phyloP scores from a whole-genome alignment of 1,140 invertebrate genomes.

The Metaphire vulgaris region DNA sequence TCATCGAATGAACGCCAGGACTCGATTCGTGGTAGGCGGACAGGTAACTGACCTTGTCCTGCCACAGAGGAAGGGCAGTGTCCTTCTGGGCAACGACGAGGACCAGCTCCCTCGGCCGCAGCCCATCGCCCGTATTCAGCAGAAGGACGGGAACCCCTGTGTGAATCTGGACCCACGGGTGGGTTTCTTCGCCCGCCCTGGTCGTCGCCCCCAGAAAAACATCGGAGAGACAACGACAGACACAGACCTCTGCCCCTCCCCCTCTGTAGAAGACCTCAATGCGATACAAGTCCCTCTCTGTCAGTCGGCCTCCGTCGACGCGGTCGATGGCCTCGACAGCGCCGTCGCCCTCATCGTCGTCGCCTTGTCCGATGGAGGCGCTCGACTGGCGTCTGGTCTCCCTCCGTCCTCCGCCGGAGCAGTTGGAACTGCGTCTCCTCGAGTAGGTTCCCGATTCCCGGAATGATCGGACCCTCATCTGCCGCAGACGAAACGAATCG shows the following conservation, averaged over 20 bases:
- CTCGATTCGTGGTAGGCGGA: conserved; percentile 1
- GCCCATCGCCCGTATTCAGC: conserved; percentile 22
- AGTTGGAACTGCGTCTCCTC: not conserved
- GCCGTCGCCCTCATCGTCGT: not conserved
- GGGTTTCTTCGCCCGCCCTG: not conserved
- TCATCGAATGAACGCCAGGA: not conserved
- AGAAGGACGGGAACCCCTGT: conserved; percentile 23
- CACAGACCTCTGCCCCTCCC: not conserved
- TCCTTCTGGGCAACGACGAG: conserved; percentile 11
- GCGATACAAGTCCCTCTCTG: not conserved
- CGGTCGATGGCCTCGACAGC: not conserved
- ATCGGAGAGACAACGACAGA: conserved; percentile 22
- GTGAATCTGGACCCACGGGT: not conserved
- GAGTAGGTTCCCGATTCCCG: not conserved
- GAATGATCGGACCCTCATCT: conserved; percentile 21
- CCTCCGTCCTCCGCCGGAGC: not conserved
- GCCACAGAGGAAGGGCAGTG: conserved; percentile 22
- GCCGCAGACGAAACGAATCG: conserved; percentile 13
- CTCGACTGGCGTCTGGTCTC: not conserved
- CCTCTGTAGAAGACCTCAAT: conserved; percentile 23
- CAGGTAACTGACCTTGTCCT: conserved; percentile 23
- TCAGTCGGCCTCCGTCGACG: not conserved
- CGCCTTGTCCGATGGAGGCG: not conserved
- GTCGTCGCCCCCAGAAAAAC: not conserved
- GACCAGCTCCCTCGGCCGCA: not conserved